Conservation (phyloP, 2,888 invertebrate species). For the Limnephilus marmoratus region DNA sequence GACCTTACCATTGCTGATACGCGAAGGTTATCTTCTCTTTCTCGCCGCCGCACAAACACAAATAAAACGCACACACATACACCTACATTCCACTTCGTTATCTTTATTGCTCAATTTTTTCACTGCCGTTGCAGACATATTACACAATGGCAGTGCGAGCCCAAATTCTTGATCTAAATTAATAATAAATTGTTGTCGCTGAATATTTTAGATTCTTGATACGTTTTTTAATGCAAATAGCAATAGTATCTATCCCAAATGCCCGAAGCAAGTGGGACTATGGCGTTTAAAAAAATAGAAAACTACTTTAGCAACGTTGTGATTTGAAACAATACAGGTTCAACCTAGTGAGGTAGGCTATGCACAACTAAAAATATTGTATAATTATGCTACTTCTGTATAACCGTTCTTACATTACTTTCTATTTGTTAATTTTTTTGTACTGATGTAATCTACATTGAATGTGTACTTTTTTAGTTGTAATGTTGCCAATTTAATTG, state of each 20-base stretch:
- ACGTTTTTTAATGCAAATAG: background rate
- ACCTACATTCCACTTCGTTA: background rate
- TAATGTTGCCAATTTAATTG: too few species aligned
- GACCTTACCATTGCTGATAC: constrained; percentile 55
- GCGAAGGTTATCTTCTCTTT: constrained; percentile 52
- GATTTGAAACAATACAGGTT: too few species aligned
- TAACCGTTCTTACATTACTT: too few species aligned
- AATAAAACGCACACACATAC: background rate
- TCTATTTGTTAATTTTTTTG: too few species aligned
- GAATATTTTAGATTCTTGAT: background rate
- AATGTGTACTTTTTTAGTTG: too few species aligned
- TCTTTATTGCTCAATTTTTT: constrained; percentile 40
- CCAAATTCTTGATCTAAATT: background rate
- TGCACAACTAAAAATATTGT: too few species aligned
- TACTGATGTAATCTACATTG: too few species aligned
- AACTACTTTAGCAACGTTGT: too few species aligned
- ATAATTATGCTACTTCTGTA: too few species aligned
- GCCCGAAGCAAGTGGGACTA: too few species aligned
- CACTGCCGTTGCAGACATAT: background rate
- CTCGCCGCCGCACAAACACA: constrained; percentile 18
- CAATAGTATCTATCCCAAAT: background rate
- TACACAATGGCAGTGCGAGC: background rate
- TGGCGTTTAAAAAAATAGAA: too few species aligned
- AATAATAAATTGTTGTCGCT: background rate
- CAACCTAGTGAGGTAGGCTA: too few species aligned